A percentile compares a stretch with the other conserved stretches of the same genome.
phyloP scores from a whole-genome alignment of 2,113 vertebrate species.

The Channa maculata region DNA sequence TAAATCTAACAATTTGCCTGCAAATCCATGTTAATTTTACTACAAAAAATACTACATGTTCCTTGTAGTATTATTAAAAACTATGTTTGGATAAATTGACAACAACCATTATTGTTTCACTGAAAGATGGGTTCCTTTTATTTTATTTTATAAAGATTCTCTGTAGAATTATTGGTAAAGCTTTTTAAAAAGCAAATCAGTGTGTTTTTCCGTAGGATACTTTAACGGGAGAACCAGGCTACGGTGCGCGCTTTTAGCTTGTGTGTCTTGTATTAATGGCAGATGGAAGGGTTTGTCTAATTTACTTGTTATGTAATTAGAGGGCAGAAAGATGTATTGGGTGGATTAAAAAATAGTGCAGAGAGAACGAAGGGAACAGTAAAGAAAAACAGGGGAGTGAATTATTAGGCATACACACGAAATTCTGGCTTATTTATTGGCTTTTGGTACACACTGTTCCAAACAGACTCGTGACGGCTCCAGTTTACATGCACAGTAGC shows the following conservation, averaged over 20 bases:
- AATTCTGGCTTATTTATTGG: conserved; percentile 20
- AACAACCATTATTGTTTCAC: no score
- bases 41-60: no score
- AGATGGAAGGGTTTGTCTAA: no score
- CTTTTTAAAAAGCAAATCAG: background rate
- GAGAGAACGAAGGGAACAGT: conserved; percentile 6
- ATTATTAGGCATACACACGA: conserved; percentile 14
- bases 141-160: background rate
- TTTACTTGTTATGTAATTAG: conserved; percentile 6
- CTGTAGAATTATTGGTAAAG: no score
- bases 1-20: background rate
- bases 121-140: background rate
- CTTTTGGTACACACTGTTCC: conserved; percentile 60
- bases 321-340: background rate
- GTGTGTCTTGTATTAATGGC: conserved; percentile 7
- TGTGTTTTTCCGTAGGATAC: background rate
- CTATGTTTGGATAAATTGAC: no score
- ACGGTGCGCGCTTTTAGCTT: background rate
- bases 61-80: no score
- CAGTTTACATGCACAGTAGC: conserved; percentile 25
- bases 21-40: no score
- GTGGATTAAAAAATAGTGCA: no score
- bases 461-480: conserved; percentile 20
- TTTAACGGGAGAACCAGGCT: conserved; percentile 1
- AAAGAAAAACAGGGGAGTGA: background rate